Conservation (phyloP, 2,113 vertebrate species). For the Jaculus jaculus region DNA sequence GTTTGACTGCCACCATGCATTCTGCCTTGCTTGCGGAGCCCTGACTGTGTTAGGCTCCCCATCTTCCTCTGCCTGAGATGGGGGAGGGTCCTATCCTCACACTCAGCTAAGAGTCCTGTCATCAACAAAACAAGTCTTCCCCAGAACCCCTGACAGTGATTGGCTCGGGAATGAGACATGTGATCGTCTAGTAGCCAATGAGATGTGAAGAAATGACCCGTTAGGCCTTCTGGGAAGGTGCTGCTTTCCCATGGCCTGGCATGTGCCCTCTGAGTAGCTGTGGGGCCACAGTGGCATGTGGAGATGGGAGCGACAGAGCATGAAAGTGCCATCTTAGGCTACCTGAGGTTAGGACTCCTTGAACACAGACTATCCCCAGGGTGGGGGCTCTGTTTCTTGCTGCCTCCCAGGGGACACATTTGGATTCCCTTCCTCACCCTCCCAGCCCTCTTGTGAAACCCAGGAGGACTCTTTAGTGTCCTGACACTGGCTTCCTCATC, state of each 20-base stretch:
- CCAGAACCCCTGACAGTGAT: neutral
- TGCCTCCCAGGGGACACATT: neutral
- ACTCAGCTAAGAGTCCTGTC: neutral
- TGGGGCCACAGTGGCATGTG: too few relatives aligned
- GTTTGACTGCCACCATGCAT: neutral
- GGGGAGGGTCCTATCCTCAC: neutral
- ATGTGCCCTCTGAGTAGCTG: neutral
- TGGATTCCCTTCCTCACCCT: neutral
- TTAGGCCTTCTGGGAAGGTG: neutral
- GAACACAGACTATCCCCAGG: rapidly evolving
- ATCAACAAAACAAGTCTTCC: too few relatives aligned
- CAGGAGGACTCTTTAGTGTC: neutral
- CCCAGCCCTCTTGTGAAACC: neutral
- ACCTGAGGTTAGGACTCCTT: neutral
- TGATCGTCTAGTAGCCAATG: neutral
- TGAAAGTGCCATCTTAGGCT: neutral
- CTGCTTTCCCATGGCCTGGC: rapidly evolving
- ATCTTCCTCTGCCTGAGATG: neutral
- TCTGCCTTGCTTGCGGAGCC: neutral
- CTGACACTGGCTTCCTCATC: neutral
- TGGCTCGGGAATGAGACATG: neutral
- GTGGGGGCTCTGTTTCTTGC: rapidly evolving
- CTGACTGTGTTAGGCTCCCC: neutral
- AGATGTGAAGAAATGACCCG: neutral
- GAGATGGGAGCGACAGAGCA: neutral